Conservation (phyloP, 2,888 invertebrate species). For the Apocheima hispidaria region DNA sequence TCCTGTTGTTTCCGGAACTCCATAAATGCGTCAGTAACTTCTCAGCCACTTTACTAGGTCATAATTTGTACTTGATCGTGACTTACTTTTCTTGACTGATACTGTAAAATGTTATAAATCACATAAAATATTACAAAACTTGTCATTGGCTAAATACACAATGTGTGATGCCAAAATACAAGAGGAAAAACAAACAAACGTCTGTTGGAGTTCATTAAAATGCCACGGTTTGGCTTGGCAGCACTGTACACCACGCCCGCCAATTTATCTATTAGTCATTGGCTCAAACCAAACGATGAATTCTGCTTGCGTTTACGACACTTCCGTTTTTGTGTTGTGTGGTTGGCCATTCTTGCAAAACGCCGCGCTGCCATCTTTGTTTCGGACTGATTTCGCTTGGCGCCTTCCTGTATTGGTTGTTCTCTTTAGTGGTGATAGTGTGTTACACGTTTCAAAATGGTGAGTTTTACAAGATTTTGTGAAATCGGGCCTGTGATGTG, state of each 20-base stretch:
- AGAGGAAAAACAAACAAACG: no score
- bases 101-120: no score
- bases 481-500: conserved; percentile 63
- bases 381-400: conserved; percentile 78
- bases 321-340: conserved; percentile 65
- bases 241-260: conserved; percentile 65
- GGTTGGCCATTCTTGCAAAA: conserved; percentile 65
- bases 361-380: conserved; percentile 78
- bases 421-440: conserved; percentile 79
- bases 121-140: no score
- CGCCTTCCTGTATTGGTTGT: conserved; percentile 84
- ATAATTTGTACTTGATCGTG: no score
- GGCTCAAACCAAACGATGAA: conserved; percentile 44
- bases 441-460: conserved; percentile 86
- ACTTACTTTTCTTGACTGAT: no score
- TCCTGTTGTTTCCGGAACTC: no score
- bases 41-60: no score
- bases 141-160: no score
- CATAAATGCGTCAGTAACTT: no score
- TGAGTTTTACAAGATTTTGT: conserved; percentile 84
- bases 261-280: conserved; percentile 62
- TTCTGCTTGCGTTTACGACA: conserved; percentile 58
- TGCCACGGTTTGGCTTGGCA: conserved; percentile 71
- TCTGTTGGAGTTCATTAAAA: conserved; percentile 36
- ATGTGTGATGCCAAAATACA: no score